Evolutionary conservation across 2,113 vertebrate genomes (phyloP), one percentile per base, ranked within the genome.

Genomic region (Rana temporaria): DNA sequence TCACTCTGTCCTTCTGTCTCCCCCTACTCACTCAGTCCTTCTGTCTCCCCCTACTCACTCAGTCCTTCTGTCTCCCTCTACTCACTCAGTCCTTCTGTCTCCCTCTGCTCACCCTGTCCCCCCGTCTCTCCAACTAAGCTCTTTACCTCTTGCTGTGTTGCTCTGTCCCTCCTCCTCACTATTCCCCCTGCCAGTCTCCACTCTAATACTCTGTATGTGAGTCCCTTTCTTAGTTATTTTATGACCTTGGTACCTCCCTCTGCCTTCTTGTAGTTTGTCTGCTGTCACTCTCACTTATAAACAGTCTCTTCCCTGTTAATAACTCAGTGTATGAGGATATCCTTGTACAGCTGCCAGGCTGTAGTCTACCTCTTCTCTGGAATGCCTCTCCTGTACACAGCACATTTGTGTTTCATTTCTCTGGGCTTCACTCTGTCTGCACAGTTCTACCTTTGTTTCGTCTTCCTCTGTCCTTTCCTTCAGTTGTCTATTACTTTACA

Each of bases 311-410:
- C 90, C 72, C 90, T 90, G 85, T 86, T 85, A 52, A 48, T 48
- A 82, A 85, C 82, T 88, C 91, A 87, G 85, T 86, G 87, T 87
- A 84, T 79, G 86, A 74, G 84, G 86, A 90, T 87, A 82, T 89
- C 88, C 88, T 92, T 89, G 79, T 88, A 86, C 88, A 88, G 91
- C 90, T 87, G 85, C 89, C 90, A 91, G 91, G 91, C 90, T 60
- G 65, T 52, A 66, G 14, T 19, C 75, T 48, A 79, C 52, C 52
- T 55, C 65, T 68, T 2, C 26, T 68, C 34, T 77, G 60, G 60
- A 22, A 64, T 77, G 62, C 3, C 60, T 79, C 53, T 32, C 55
- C 64, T 69, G 55, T 59, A 67, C 65, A 66, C 62, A 60, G 72
- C 72, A 75, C 72, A 32, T 75, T 62, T 75, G 71, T 74, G 56